Evolutionary conservation across 2,888 invertebrate genomes (phyloP).

Genomic region (Drosophila paramelanica): DNA sequence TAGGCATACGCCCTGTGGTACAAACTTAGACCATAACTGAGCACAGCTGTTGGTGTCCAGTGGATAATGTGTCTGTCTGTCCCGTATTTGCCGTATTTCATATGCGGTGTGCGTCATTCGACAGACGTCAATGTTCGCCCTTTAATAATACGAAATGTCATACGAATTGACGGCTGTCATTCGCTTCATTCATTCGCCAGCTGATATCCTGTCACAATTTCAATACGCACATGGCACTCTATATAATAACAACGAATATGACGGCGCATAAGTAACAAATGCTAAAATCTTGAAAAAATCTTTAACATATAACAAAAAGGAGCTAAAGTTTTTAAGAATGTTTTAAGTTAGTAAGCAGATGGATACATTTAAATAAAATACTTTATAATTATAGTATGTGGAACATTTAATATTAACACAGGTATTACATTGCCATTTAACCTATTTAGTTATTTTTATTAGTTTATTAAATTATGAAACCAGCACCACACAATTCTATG

Average conservation of each 20-base stretch:
- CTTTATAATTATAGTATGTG: too few relatives aligned
- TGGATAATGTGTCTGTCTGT: slow-evolving; percentile 21
- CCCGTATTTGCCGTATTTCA: neutral
- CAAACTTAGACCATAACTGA: slow-evolving; percentile 1
- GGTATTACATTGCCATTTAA: too few relatives aligned
- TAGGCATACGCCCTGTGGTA: slow-evolving; percentile 29
- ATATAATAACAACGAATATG: neutral
- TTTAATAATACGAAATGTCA: slow-evolving; percentile 51
- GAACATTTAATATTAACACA: too few relatives aligned
- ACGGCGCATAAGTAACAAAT: too few relatives aligned
- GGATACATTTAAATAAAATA: too few relatives aligned
- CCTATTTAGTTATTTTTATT: too few relatives aligned
- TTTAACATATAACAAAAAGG: too few relatives aligned
- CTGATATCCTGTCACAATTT: slow-evolving; percentile 26
- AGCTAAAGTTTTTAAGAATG: too few relatives aligned
- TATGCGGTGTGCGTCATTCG: slow-evolving; percentile 39
- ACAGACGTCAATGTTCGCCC: slow-evolving; percentile 24
- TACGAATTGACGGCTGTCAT: slow-evolving; percentile 63
- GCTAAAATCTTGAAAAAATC: too few relatives aligned
- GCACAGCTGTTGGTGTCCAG: slow-evolving; percentile 36
- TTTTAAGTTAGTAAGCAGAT: too few relatives aligned
- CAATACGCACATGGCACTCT: slow-evolving; percentile 26
- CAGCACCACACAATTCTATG: neutral
- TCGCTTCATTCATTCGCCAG: slow-evolving; percentile 26
- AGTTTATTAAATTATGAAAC: too few relatives aligned